Base-by-base conservation (phyloP, 2,797 vertebrate genomes). In the Neopelma chrysocephalum region DNA sequence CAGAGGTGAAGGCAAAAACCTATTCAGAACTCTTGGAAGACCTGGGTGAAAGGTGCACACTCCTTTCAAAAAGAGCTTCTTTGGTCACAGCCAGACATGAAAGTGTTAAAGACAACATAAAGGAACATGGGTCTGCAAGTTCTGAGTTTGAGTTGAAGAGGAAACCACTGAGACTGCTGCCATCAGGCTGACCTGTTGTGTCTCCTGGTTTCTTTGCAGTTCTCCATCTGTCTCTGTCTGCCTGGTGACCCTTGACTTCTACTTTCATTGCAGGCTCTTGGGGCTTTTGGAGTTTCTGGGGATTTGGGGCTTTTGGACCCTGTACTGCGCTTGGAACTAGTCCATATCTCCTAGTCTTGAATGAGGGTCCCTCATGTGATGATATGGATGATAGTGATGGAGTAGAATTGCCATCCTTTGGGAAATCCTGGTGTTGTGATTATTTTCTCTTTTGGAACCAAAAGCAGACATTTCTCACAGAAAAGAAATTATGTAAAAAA, bases 161-260 rank as follows among this genome's bases (percentile, higher is more conserved):
- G 58, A 94, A 94, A 88, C 54, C 40, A 70, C 19, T 23, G 64
- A 91, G 86, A 75, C 4, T 14, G 25, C 29, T 93, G 62, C 70
- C 47, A 48, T 82, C 51, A 61, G 56, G 7, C 45, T 89, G 78
- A 84, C 26, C 75, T 93, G 47, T 79, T 70, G 8, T 42, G 38
- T 87, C 56, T 92, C 40, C 34, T 80, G 78, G 8, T 89, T 80
- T 71, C 81, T 87, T 82, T 78, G 81, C 38, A 48, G 29, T 70
- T 90, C 70, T 92, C 70, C 70, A 60, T 92, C 86, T 92, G 53
- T 48, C 69, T 86, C 72, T 86, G 53, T 86, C 79, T 50, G 69
- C 72, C 79, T 83, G 47, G 50, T 90, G 83, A 94, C 51, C 62
- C 36, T 82, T 73, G 56, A 11, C 13, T 77, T 64, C 53, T 60